Evolutionary conservation across 1,140 invertebrate genomes (phyloP).

Genomic region (Sycobia sp.): DNA sequence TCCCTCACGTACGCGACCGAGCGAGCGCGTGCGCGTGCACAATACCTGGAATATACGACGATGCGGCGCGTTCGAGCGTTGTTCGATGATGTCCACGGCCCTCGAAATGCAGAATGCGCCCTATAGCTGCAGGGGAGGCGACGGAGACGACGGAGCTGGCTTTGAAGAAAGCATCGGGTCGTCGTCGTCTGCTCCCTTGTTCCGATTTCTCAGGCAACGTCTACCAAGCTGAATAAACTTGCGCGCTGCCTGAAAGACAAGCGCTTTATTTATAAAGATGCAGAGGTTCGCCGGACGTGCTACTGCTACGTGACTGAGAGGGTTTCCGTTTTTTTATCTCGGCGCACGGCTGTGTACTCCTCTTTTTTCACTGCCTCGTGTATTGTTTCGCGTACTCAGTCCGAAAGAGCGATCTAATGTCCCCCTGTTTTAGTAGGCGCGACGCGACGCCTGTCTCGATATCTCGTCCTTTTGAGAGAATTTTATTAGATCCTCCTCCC

Average conservation of each 20-base stretch:
- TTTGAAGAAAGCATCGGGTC: conserved; percentile 2
- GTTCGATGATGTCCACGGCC: neutral
- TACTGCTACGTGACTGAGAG: conserved; percentile 13
- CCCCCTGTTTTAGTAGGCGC: neutral
- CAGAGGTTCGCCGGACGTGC: conserved; percentile 3
- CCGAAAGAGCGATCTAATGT: neutral
- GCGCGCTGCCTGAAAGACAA: conserved; percentile 3
- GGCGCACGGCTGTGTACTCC: neutral
- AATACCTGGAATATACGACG: conserved; percentile 32
- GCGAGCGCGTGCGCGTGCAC: neutral
- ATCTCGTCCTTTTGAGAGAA: neutral
- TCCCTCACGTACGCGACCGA: conserved; percentile 13
- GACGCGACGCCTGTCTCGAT: neutral
- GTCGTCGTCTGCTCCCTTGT: conserved; percentile 24
- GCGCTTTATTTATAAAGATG: conserved; percentile 25
- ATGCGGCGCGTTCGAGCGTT: neutral
- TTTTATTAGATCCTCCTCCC: conserved; percentile 9
- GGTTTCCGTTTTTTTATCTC: conserved; percentile 23
- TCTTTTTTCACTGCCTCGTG: neutral
- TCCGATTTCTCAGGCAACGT: conserved; percentile 20
- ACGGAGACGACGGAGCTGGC: neutral
- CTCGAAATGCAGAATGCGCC: neutral
- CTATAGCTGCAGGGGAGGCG: neutral
- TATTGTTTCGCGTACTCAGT: neutral
- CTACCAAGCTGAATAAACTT: too few species aligned